Percentiles rank a stretch among this genome's conserved stretches.
phyloP scores from a whole-genome alignment of 2,113 vertebrate genomes.

The Suricata suricatta region DNA sequence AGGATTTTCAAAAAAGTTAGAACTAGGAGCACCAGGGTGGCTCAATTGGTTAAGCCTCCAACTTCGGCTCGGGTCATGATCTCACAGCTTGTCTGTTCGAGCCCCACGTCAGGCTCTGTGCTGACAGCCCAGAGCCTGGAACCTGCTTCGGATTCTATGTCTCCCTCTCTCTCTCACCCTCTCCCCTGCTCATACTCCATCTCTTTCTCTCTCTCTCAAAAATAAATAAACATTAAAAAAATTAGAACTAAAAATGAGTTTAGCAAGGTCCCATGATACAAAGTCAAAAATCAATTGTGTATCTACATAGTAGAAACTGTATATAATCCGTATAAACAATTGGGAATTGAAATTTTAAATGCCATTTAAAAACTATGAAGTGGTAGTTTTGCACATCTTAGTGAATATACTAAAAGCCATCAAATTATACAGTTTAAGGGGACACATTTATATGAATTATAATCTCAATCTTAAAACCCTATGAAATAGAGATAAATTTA shows the following conservation, averaged over 20 bases:
- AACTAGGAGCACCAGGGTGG: no score
- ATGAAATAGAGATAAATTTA: background rate
- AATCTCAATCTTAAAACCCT: background rate
- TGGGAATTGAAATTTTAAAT: constrained; percentile 16
- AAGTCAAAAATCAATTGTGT: background rate
- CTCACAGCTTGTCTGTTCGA: accelerated
- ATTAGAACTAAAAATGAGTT: background rate
- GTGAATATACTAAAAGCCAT: background rate
- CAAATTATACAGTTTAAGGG: background rate
- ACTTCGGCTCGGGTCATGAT: no score
- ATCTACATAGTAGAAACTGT: background rate
- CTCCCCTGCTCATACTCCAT: no score
- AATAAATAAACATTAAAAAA: background rate
- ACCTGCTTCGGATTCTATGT: no score
- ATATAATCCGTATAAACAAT: background rate
- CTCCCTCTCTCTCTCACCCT: no score
- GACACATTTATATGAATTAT: background rate
- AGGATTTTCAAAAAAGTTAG: background rate
- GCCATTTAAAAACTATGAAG: background rate
- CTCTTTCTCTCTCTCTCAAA: no score
- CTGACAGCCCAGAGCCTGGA: no score
- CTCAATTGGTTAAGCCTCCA: no score
- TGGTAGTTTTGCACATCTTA: background rate
- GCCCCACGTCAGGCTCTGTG: no score
- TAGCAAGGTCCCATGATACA: background rate